Conservation (phyloP, 2,113 vertebrate genomes). For the Machaerirhynchus nigripectus region DNA sequence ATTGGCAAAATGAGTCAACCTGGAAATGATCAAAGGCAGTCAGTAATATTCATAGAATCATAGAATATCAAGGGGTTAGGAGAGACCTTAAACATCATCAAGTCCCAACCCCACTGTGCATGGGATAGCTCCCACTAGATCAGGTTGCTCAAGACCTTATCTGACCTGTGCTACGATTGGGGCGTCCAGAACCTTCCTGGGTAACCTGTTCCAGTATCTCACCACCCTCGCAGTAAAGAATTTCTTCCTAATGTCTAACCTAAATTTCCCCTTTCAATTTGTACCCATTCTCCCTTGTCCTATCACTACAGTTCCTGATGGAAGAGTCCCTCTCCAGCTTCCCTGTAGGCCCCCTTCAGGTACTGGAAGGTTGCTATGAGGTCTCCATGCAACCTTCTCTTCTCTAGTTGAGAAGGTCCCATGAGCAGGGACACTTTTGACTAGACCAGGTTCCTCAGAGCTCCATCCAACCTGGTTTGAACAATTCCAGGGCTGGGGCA, state of each 20-base stretch:
- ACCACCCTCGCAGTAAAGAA: not conserved
- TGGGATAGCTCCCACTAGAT: not conserved
- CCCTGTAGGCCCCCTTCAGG: not conserved
- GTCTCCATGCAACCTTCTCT: not conserved
- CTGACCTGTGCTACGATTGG: not conserved
- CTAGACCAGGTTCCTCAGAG: not conserved
- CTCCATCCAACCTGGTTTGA: not conserved
- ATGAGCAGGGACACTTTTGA: not conserved
- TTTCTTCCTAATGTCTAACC: not conserved
- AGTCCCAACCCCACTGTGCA: fast-evolving
- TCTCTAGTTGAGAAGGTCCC: not conserved
- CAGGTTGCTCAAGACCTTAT: not conserved
- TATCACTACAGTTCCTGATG: not conserved
- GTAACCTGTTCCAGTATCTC: not conserved
- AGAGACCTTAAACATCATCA: not conserved
- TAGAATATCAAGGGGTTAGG: not conserved
- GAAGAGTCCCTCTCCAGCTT: not conserved
- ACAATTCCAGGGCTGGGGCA: not conserved
- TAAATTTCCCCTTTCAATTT: not conserved
- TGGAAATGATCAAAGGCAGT: not conserved
- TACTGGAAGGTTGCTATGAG: not conserved
- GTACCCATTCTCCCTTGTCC: not conserved
- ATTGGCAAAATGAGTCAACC: not conserved
- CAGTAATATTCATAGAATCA: not conserved
- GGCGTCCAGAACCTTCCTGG: not conserved